Conservation (phyloP, 2,113 vertebrate genomes). For the Oryzias curvinotus region DNA sequence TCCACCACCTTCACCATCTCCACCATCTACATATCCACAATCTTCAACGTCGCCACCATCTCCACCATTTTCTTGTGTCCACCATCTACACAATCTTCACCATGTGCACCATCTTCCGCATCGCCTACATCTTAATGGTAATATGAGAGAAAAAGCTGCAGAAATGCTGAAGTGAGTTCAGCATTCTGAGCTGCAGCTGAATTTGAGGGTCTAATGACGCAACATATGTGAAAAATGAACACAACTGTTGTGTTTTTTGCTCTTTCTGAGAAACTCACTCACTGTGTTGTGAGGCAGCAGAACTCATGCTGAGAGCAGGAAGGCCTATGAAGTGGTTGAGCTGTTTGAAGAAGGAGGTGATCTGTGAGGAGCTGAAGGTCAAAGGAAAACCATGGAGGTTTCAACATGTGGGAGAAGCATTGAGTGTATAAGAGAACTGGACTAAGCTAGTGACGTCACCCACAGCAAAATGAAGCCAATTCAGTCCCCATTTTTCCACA, state of each 20-base stretch:
- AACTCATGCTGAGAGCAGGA: neutral
- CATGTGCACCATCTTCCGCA: too few species aligned
- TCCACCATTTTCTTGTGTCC: too few species aligned
- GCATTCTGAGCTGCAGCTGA: neutral
- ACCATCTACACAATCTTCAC: too few species aligned
- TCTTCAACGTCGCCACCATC: too few species aligned
- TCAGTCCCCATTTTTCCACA: too few species aligned
- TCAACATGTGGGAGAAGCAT: conserved; percentile 1
- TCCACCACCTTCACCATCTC: too few species aligned
- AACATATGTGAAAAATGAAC: conserved; percentile 1
- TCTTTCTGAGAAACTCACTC: neutral
- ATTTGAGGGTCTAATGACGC: conserved; percentile 10
- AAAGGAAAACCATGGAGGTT: conserved; percentile 24
- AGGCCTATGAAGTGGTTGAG: neutral
- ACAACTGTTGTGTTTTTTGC: neutral
- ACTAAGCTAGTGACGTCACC: too few species aligned
- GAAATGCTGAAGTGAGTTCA: conserved; percentile 7
- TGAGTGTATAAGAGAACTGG: too few species aligned
- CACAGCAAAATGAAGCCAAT: too few species aligned
- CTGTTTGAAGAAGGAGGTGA: neutral
- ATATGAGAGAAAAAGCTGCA: neutral
- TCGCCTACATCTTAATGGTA: neutral
- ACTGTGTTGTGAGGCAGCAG: neutral
- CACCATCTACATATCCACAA: too few species aligned
- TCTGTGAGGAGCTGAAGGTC: conserved; percentile 13